A percentile compares a stretch with the other conserved stretches of the same genome.
phyloP scores from a whole-genome alignment of 2,888 invertebrate species.

The Apamea monoglypha region DNA sequence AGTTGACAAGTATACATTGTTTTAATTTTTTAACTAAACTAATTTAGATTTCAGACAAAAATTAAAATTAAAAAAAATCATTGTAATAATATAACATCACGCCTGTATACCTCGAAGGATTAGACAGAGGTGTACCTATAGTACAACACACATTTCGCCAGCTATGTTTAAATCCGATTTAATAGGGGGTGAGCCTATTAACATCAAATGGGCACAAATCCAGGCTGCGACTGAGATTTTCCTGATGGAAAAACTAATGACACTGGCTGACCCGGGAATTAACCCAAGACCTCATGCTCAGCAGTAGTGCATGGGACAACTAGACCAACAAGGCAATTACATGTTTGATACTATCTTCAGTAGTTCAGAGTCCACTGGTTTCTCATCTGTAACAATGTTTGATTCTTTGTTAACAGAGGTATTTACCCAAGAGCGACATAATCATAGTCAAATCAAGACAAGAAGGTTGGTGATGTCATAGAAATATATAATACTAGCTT shows the following conservation, averaged over 20 bases:
- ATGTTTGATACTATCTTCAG: conserved; percentile 27
- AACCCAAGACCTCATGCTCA: not conserved
- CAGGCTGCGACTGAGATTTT: not conserved
- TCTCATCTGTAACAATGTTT: conserved; percentile 31
- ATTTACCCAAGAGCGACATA: not conserved
- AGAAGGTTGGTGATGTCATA: too few species aligned
- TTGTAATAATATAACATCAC: not conserved
- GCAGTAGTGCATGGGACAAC: not conserved
- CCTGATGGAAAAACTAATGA: not conserved
- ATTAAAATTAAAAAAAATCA: not conserved
- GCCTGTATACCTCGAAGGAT: too few species aligned
- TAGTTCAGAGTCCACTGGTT: conserved; percentile 29
- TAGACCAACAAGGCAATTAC: conserved; percentile 4
- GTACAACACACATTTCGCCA: not conserved
- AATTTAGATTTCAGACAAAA: not conserved
- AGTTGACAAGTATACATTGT: not conserved
- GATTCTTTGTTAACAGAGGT: not conserved
- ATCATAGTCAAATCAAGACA: not conserved
- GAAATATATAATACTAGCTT: too few species aligned
- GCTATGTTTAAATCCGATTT: not conserved
- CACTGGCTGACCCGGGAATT: not conserved
- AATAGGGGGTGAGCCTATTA: not conserved
- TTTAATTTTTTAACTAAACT: not conserved
- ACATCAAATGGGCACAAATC: too few species aligned
- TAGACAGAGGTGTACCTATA: too few species aligned